Conservation (phyloP, 2,888 invertebrate genomes). For the Prosopocoilus inquinatus region DNA sequence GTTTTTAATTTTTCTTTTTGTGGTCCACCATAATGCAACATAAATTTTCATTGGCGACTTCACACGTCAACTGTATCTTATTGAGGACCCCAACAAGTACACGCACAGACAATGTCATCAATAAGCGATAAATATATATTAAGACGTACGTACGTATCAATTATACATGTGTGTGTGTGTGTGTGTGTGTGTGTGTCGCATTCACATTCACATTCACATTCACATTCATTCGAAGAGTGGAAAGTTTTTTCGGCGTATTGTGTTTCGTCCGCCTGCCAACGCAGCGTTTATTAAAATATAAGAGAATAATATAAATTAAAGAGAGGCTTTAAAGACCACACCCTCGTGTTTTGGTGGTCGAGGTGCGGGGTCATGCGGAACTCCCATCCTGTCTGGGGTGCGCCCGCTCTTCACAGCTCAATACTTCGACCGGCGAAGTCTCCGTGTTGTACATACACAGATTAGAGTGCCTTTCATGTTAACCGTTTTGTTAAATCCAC, state of each 20-base stretch:
- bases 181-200: no score
- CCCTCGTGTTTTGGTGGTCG: slow-evolving; percentile 41
- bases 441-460: slow-evolving; percentile 26
- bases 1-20: no score
- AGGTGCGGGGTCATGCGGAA: slow-evolving; percentile 46
- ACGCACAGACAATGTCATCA: background rate
- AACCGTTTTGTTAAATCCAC: background rate
- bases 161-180: background rate
- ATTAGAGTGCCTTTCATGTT: slow-evolving; percentile 4
- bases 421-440: slow-evolving; percentile 32
- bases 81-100: no score
- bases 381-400: slow-evolving; percentile 51
- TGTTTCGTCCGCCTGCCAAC: background rate
- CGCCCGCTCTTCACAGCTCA: slow-evolving; percentile 43
- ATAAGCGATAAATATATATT: slow-evolving; percentile 3
- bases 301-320: slow-evolving; percentile 36
- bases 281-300: slow-evolving; percentile 17
- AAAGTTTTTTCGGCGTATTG: background rate
- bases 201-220: no score
- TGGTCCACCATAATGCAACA: no score
- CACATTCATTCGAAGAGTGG: no score
- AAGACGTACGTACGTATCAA: slow-evolving; percentile 1
- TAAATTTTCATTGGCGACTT: no score
- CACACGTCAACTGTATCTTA: no score
- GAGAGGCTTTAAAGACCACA: slow-evolving; percentile 41